Base-by-base conservation (phyloP, 1,140 invertebrate species). In the Patella vulgata region DNA sequence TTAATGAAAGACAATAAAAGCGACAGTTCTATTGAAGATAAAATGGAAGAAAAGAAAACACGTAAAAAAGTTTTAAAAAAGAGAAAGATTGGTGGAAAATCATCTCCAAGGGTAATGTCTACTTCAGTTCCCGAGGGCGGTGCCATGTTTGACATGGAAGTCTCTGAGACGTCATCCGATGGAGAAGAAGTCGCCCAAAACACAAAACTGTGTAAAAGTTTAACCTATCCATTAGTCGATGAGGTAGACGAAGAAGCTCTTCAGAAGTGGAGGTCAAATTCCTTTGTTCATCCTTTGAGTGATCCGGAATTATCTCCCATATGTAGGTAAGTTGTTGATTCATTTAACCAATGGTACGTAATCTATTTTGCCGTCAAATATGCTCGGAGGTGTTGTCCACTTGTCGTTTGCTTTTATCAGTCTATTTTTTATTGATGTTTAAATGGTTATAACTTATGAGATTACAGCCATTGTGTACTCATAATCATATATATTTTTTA, bases 281-380 rank as follows among this genome's bases (percentile, higher is more conserved):
- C 73, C 74, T 59, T 84, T 81, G 78, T 91, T 61, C 92, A 94
- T 79, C 96, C 96, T 81, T 96, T 95, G 80, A 96, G 94, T 80
- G 94, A 97, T 74, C 93, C 92, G 0, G 95, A 97, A 85, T 85
- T 93, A 27, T 90, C 89, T 19, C 88, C 88, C 23, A 78, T 85
- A 68, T 80, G 84, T 59, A 89, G 89, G 91, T 91, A 80, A 86
- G 86, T 68, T 28, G 17, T 30, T 17, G 27, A 12, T 9, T 23
- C 36, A n/a, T 6, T 28, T 23, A 3, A 36, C 21, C 17, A 3
- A 21, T 55, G 17, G 25, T 33, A 17, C 12, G 12, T 19, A 31
- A 53, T 36, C n/a, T 8, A 14, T n/a, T n/a, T n/a, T n/a, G n/a
- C n/a, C n/a, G n/a, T n/a, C n/a, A n/a, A n/a, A n/a, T n/a, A n/a